phyloP scores from a whole-genome alignment of 2,888 invertebrate genomes.

The Alsophila aescularia region DNA sequence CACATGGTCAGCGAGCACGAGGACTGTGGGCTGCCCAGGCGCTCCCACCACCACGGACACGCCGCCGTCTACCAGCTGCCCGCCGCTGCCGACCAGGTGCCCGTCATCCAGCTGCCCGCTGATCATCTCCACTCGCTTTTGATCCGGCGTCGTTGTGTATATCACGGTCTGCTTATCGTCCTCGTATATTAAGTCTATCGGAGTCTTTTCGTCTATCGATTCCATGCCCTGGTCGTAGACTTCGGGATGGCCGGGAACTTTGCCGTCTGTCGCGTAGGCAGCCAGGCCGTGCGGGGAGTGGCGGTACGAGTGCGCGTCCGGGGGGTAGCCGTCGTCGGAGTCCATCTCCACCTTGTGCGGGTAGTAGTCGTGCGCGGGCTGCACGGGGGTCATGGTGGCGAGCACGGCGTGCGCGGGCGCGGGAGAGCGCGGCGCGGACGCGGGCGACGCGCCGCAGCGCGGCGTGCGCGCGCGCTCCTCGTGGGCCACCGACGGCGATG shows the following conservation, averaged over 20 bases:
- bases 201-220: conserved; percentile 87
- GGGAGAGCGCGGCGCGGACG: conserved; percentile 84
- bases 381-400: conserved; percentile 94
- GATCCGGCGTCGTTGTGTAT: conserved; percentile 91
- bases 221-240: conserved; percentile 80
- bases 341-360: conserved; percentile 86
- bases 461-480: conserved; percentile 75
- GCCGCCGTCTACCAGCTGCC: conserved; percentile 79
- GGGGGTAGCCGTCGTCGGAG: conserved; percentile 84
- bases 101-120: conserved; percentile 87
- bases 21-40: conserved; percentile 85
- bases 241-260: conserved; percentile 84
- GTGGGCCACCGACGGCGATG: conserved; percentile 65
- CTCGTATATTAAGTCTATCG: conserved; percentile 93
- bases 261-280: conserved; percentile 82
- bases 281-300: conserved; percentile 82
- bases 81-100: conserved; percentile 74
- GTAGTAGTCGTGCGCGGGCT: conserved; percentile 89
- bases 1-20: conserved; percentile 89
- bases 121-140: conserved; percentile 92
- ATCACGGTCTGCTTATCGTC: conserved; percentile 94
- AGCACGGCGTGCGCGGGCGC: conserved; percentile 90
- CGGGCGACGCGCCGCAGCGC: conserved; percentile 78
- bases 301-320: conserved; percentile 85
- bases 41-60: conserved; percentile 81